phyloP scores from a whole-genome alignment of 1,140 invertebrate genomes.

The Drosophila pachea region DNA sequence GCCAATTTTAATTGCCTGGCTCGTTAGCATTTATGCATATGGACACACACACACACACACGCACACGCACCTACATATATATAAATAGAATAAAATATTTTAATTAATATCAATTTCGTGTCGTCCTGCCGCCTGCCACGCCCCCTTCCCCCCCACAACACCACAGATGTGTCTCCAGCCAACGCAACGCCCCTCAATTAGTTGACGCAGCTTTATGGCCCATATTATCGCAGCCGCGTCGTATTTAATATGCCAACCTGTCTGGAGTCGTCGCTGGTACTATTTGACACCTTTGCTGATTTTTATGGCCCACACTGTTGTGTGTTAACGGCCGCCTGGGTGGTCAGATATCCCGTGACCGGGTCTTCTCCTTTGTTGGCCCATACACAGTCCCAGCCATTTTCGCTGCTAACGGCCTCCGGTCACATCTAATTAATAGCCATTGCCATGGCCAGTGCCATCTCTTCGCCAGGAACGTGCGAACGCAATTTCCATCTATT shows the following conservation, averaged over 20 bases:
- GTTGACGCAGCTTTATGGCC: conserved; percentile 41
- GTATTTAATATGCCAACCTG: conserved; percentile 33
- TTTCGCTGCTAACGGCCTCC: conserved; percentile 22
- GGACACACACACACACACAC: conserved; percentile 40
- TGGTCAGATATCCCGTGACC: not conserved
- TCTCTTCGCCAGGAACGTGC: not conserved
- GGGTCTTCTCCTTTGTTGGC: conserved; percentile 24
- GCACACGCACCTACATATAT: not conserved
- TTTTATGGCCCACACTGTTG: conserved; percentile 57
- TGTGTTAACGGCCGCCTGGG: conserved; percentile 34
- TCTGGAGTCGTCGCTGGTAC: conserved; percentile 44
- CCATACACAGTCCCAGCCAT: not conserved
- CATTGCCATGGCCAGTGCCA: conserved; percentile 2
- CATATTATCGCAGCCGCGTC: conserved; percentile 15
- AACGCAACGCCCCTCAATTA: conserved; percentile 21
- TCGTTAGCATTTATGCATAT: conserved; percentile 57
- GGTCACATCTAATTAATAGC: conserved; percentile 43
- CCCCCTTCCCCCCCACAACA: not conserved
- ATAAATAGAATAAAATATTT: conserved; percentile 29
- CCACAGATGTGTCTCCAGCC: not conserved
- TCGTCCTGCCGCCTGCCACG: conserved; percentile 5
- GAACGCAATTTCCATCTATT: not conserved
- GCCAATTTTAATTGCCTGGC: conserved; percentile 64
- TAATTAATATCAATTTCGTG: conserved; percentile 69
- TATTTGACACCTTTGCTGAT: conserved; percentile 64